A percentile compares a stretch with the other conserved stretches of the same genome.
Evolutionary conservation across 1,140 invertebrate species (phyloP).

Genomic region (Micrasema minimum): DNA sequence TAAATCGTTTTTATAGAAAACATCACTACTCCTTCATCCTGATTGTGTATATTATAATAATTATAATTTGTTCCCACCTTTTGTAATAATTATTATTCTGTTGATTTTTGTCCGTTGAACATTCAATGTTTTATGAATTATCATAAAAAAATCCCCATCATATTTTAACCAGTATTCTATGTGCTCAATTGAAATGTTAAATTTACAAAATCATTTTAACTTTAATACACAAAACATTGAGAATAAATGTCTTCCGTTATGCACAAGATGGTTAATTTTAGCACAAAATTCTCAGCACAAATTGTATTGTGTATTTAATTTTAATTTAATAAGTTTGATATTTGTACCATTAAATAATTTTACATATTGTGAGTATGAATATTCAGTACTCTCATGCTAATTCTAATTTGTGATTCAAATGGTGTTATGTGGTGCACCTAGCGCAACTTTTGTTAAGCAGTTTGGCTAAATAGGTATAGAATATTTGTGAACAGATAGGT

Average conservation of each 20-base stretch:
- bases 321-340: conserved; percentile 31
- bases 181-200: conserved; percentile 48
- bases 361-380: conserved; percentile 13
- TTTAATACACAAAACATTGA: conserved; percentile 44
- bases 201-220: conserved; percentile 40
- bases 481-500: conserved; percentile 43
- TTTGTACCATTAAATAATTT: conserved; percentile 31
- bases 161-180: conserved; percentile 48
- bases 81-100: conserved; percentile 12
- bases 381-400: conserved; percentile 1
- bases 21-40: conserved; percentile 26
- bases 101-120: conserved; percentile 12
- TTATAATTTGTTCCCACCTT: conserved; percentile 13
- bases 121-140: no score
- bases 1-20: conserved; percentile 26
- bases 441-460: conserved; percentile 39
- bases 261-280: conserved; percentile 48
- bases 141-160: conserved; percentile 9
- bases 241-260: conserved; percentile 52
- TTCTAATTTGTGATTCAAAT: conserved; percentile 32
- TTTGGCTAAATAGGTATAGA: conserved; percentile 31
- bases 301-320: conserved; percentile 39
- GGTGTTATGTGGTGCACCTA: conserved; percentile 36
- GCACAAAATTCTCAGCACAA: conserved; percentile 49
- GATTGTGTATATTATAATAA: conserved; percentile 9